These are phyloP conservation scores for Pristionchus maxplancki DNA, from an alignment of 2,888 invertebrate genomes.

Conservation along the genomic window DNA sequence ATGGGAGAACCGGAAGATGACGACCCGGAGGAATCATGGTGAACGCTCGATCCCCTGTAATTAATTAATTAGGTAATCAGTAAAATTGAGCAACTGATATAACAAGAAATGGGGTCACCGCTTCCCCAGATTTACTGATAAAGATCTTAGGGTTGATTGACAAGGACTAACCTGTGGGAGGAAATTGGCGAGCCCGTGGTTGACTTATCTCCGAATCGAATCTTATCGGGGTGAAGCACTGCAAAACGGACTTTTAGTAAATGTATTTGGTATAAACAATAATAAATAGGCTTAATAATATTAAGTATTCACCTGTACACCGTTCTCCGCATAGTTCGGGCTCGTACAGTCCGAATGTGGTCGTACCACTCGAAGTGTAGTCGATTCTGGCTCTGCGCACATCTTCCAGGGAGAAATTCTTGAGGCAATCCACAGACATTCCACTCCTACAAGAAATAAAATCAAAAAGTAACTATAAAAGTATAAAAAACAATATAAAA, in stretches of 20 bases:
- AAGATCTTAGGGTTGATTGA: constrained; percentile 18
- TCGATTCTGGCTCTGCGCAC: constrained; percentile 38
- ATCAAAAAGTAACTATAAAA: neutral
- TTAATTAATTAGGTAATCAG: neutral
- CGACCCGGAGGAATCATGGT: constrained; percentile 21
- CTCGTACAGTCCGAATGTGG: neutral
- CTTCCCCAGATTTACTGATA: neutral
- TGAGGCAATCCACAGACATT: constrained; percentile 37
- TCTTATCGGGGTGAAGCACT: constrained; percentile 51
- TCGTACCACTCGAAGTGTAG: constrained; percentile 32
- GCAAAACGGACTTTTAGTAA: neutral
- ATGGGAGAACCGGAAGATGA: constrained; percentile 27
- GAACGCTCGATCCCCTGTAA: constrained; percentile 39
- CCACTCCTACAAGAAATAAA: constrained; percentile 31
- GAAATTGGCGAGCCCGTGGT: constrained; percentile 51
- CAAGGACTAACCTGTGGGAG: constrained; percentile 24
- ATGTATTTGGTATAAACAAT: too few relatives aligned
- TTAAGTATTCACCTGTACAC: constrained; percentile 35
- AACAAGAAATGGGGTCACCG: neutral
- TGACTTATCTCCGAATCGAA: constrained; percentile 49
- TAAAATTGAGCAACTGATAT: neutral
- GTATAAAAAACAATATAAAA: neutral
- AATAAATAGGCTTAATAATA: neutral
- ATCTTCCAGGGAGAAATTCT: constrained; percentile 36
- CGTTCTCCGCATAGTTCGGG: neutral